A percentile compares a stretch with the other conserved stretches of the same genome.
Conservation (phyloP, 2,888 invertebrate species). For the Leptinotarsa juncta region DNA sequence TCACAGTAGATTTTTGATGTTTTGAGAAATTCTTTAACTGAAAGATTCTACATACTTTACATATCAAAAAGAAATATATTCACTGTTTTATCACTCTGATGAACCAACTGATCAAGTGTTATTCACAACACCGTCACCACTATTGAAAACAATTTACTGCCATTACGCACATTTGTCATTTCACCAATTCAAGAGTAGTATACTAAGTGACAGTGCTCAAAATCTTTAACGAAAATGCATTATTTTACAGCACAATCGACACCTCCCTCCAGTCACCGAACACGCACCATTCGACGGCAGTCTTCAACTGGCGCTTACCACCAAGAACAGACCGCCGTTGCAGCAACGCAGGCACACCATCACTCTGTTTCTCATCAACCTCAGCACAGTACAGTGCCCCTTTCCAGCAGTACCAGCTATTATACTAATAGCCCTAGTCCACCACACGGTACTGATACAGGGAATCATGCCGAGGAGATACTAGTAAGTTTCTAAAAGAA, state of each 20-base stretch:
- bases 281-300: slow-evolving; percentile 72
- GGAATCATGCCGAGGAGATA: slow-evolving; percentile 48
- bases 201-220: not conserved
- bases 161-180: not conserved
- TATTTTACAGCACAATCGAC: slow-evolving; percentile 72
- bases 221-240: not conserved
- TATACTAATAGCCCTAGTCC: slow-evolving; percentile 75
- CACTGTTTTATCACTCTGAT: no score
- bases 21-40: no score
- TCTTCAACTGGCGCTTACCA: slow-evolving; percentile 73
- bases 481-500: slow-evolving; percentile 32
- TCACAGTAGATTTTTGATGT: no score
- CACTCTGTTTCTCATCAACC: slow-evolving; percentile 41
- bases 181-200: not conserved
- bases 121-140: no score
- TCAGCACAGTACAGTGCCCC: slow-evolving; percentile 54
- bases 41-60: no score
- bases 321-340: slow-evolving; percentile 43
- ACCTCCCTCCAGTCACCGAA: slow-evolving; percentile 71
- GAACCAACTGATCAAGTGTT: no score
- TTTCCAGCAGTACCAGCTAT: slow-evolving; percentile 68
- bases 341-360: slow-evolving; percentile 43
- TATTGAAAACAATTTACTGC: no score
- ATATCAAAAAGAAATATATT: no score
- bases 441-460: slow-evolving; percentile 66